A percentile compares a stretch with the other conserved stretches of the same genome.
These are phyloP conservation scores for Haemorhous mexicanus DNA, from an alignment of 2,113 vertebrate species.

Conservation along the genomic window DNA sequence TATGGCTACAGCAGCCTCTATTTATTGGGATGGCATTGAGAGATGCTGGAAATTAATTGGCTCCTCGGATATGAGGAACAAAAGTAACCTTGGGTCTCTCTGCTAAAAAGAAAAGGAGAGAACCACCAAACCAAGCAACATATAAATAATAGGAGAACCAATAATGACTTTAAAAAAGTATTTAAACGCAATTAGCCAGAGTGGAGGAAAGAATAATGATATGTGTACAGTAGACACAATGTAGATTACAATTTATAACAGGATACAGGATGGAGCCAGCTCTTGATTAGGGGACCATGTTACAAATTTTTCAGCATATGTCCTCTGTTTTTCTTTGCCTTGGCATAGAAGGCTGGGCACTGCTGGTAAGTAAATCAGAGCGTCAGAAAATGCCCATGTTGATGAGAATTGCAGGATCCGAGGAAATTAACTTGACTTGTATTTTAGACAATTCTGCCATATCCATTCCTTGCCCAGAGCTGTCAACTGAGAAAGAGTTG, in stretches of 20 bases:
- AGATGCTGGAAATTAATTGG: conserved; percentile 8
- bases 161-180: conserved; percentile 48
- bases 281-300: conserved; percentile 66
- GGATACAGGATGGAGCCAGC: conserved; percentile 76
- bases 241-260: conserved; percentile 76
- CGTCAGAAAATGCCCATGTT: conserved; percentile 48
- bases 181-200: conserved; percentile 70
- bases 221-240: conserved; percentile 63
- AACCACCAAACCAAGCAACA: conserved; percentile 9
- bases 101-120: conserved; percentile 25
- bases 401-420: conserved; percentile 31
- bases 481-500: neutral
- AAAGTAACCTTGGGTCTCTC: conserved; percentile 14
- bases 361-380: conserved; percentile 50
- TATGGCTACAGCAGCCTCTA: conserved; percentile 1
- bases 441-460: conserved; percentile 32
- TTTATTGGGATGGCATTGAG: conserved; percentile 55
- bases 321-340: conserved; percentile 70
- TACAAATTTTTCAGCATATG: conserved; percentile 71
- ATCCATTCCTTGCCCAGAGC: conserved; percentile 21
- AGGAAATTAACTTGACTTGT: conserved; percentile 50
- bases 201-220: conserved; percentile 71
- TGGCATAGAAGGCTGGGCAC: conserved; percentile 65
- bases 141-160: conserved; percentile 38
- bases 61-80: neutral